Evolutionary conservation across 2,797 vertebrate species (phyloP).

Genomic region (Girardinus metallicus): DNA sequence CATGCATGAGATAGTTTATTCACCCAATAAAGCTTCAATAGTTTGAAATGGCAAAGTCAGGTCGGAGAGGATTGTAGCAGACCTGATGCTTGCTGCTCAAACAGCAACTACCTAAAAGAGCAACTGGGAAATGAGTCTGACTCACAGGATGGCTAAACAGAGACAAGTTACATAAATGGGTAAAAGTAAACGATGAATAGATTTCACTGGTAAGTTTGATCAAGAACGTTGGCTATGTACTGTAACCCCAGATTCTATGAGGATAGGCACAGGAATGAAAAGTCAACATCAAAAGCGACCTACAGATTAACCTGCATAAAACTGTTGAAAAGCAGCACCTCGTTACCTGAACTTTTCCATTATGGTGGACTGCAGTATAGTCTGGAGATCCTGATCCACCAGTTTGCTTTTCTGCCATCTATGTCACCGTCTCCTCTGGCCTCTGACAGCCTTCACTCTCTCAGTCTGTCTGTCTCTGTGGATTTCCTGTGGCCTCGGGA

Average conservation of each 20-base stretch:
- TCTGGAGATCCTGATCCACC: constrained; percentile 20
- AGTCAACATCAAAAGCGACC: not conserved
- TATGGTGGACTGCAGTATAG: constrained; percentile 23
- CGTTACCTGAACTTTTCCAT: constrained; percentile 3
- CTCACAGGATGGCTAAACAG: constrained; percentile 21
- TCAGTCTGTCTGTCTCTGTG: constrained; percentile 81
- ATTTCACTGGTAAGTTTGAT: not conserved
- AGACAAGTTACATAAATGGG: not conserved
- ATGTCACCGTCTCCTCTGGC: constrained; percentile 42
- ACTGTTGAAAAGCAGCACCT: constrained; percentile 13
- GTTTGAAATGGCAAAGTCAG: constrained; percentile 77
- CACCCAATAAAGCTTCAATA: constrained; percentile 83
- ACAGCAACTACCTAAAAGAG: constrained; percentile 12
- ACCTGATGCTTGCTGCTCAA: constrained; percentile 16
- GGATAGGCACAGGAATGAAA: not conserved
- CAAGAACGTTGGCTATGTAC: not conserved
- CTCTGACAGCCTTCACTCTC: constrained; percentile 79
- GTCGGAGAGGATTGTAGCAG: constrained; percentile 44
- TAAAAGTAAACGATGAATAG: not conserved
- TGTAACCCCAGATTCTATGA: not conserved
- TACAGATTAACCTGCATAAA: not conserved
- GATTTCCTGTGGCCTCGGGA: constrained; percentile 83
- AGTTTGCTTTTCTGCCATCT: constrained; percentile 28
- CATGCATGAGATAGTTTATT: constrained; percentile 60
- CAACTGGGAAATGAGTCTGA: constrained; percentile 22